Evolutionary conservation across 1,140 invertebrate species (phyloP).

Genomic region (Oncopodura yosiiana): DNA sequence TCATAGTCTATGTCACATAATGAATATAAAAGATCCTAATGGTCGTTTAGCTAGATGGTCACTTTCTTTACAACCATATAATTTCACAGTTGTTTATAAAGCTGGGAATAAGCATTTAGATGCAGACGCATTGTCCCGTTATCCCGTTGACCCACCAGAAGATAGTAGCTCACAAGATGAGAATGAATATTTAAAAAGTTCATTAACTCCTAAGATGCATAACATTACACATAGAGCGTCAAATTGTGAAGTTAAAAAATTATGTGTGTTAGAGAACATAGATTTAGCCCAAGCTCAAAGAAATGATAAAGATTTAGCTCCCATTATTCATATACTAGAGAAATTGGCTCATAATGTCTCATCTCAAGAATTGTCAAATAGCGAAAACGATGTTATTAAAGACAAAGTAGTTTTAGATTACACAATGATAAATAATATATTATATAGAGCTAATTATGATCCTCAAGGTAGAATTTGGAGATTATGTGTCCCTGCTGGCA

Average conservation of each 20-base stretch:
- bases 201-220: too few species aligned
- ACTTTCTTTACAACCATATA: background rate
- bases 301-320: background rate
- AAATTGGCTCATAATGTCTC: too few species aligned
- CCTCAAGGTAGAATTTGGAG: background rate
- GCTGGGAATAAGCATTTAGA: background rate
- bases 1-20: background rate
- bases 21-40: conserved; percentile 1
- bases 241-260: too few species aligned
- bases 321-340: too few species aligned
- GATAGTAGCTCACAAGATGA: background rate
- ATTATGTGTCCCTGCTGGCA: conserved; percentile 3
- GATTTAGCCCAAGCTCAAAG: conserved; percentile 12
- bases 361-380: too few species aligned
- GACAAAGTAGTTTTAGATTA: conserved; percentile 2
- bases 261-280: too few species aligned
- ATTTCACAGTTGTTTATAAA: conserved; percentile 5
- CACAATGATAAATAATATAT: background rate
- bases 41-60: conserved; percentile 4
- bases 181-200: too few species aligned
- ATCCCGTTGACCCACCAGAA: conserved; percentile 10
- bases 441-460: conserved; percentile 7
- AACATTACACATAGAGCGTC: too few species aligned
- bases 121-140: conserved; percentile 11
- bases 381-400: too few species aligned